Conservation (phyloP, 1,140 invertebrate genomes). For the Wiebesia pumilae region DNA sequence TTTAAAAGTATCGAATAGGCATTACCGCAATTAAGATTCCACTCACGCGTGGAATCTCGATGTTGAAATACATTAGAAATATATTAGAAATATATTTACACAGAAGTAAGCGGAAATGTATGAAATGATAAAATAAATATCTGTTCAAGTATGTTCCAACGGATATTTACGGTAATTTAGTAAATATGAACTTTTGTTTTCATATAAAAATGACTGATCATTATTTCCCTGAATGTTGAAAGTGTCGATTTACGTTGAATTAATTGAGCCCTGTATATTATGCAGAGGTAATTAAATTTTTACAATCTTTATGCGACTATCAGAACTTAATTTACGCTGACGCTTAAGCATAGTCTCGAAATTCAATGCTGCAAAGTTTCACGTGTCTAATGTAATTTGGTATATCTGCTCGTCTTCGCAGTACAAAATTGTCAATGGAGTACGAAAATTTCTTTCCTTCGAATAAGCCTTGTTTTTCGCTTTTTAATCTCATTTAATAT, state of each 20-base stretch:
- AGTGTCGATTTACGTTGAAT: not conserved
- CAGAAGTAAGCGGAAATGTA: too few species aligned
- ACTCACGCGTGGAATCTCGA: not conserved
- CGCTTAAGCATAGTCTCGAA: slow-evolving; percentile 35
- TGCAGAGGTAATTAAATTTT: slow-evolving; percentile 5
- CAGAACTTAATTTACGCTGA: slow-evolving; percentile 34
- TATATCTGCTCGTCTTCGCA: not conserved
- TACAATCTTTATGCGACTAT: slow-evolving; percentile 15
- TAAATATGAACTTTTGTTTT: not conserved
- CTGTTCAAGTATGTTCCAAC: not conserved
- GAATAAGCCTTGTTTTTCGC: not conserved
- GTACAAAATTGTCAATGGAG: slow-evolving; percentile 6
- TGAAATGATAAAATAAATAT: not conserved
- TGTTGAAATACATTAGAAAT: too few species aligned
- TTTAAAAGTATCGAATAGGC: not conserved
- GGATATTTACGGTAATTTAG: too few species aligned
- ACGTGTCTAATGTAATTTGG: slow-evolving; percentile 42
- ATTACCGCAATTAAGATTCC: not conserved
- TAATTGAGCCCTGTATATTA: not conserved
- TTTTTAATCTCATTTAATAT: not conserved
- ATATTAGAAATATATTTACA: too few species aligned
- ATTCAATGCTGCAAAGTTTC: slow-evolving; percentile 32
- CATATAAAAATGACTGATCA: not conserved
- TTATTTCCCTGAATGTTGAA: not conserved
- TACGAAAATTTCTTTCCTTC: not conserved